Conservation (phyloP, 2,888 invertebrate genomes). For the Cephalotes varians region DNA sequence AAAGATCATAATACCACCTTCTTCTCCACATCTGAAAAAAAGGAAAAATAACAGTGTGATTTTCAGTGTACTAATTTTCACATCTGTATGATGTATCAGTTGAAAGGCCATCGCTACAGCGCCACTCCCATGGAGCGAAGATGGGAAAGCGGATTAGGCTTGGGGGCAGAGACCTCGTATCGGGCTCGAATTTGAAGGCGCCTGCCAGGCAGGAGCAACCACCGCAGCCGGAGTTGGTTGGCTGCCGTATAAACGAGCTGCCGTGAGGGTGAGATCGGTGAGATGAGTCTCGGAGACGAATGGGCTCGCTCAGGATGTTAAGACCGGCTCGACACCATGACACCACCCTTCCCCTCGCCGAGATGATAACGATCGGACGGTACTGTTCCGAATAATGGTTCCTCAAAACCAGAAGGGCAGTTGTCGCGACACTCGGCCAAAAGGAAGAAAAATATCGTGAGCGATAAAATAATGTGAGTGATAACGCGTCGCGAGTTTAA, state of each 20-base stretch:
- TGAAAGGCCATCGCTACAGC: background rate
- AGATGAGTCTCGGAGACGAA: conserved; percentile 61
- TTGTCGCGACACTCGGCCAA: background rate
- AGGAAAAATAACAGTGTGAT: background rate
- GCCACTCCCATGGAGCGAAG: background rate
- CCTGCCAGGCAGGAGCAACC: conserved; percentile 29
- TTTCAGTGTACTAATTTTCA: conserved; percentile 17
- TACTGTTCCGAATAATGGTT: conserved; percentile 49
- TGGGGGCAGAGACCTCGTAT: conserved; percentile 58
- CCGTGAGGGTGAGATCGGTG: conserved; percentile 29
- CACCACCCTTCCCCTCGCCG: conserved; percentile 29
- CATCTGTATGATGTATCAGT: conserved; percentile 8
- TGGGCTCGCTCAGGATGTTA: conserved; percentile 59
- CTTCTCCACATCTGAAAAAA: background rate
- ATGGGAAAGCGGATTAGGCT: conserved; percentile 24
- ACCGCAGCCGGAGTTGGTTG: conserved; percentile 23
- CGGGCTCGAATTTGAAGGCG: conserved; percentile 50
- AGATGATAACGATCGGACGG: conserved; percentile 62
- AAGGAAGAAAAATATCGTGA: conserved; percentile 45
- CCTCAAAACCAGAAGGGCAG: conserved; percentile 23
- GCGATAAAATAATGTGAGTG: no score
- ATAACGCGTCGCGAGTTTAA: conserved; percentile 28
- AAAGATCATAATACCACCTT: no score
- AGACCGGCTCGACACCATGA: conserved; percentile 58
- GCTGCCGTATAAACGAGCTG: conserved; percentile 63